phyloP scores from a whole-genome alignment of 2,113 vertebrate genomes.

The Bombycilla garrulus region DNA sequence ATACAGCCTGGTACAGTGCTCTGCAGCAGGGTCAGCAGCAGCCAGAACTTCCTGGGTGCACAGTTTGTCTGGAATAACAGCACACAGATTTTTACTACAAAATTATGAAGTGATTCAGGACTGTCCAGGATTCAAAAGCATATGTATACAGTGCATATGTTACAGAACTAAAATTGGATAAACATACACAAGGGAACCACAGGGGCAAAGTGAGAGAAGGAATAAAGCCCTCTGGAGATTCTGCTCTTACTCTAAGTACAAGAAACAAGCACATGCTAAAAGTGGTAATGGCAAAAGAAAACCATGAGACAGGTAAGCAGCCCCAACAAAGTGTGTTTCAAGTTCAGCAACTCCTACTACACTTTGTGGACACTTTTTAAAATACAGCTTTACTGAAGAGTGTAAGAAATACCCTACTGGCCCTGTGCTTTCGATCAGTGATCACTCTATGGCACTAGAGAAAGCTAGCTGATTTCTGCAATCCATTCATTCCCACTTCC shows the following conservation, averaged over 20 bases:
- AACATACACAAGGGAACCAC: background rate
- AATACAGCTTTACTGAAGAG: background rate
- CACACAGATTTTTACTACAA: background rate
- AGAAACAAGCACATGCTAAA: background rate
- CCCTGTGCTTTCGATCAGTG: background rate
- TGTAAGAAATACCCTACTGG: background rate
- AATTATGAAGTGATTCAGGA: background rate
- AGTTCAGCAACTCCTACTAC: background rate
- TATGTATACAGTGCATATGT: too few relatives aligned
- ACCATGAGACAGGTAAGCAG: background rate
- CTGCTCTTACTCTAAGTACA: background rate
- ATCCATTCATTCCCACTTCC: background rate
- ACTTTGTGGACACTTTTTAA: background rate
- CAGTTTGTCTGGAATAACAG: background rate
- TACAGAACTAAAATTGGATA: background rate
- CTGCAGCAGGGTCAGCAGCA: background rate
- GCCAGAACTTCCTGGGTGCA: background rate
- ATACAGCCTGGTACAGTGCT: background rate
- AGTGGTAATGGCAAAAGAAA: background rate
- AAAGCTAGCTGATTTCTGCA: background rate
- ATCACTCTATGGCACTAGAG: accelerated
- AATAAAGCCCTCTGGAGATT: background rate
- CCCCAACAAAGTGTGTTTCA: background rate
- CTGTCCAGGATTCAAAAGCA: background rate
- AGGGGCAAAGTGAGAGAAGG: accelerated